phyloP scores from a whole-genome alignment of 2,797 vertebrate species.

The Coreius guichenoti region DNA sequence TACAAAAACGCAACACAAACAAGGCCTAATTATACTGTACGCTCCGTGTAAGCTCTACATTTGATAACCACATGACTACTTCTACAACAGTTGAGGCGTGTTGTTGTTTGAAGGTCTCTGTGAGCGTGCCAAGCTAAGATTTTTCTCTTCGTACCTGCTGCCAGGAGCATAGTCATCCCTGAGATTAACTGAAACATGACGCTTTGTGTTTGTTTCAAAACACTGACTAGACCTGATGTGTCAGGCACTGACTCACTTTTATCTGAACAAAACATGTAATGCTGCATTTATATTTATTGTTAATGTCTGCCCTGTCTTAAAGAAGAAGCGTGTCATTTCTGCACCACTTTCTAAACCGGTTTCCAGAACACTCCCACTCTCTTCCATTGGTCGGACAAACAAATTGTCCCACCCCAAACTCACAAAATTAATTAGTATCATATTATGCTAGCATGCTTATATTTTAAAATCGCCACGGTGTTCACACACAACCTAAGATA shows the following conservation, averaged over 20 bases:
- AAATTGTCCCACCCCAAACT: neutral
- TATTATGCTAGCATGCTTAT: too few relatives aligned
- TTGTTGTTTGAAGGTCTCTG: neutral
- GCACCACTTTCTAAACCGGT: neutral
- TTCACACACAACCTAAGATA: neutral
- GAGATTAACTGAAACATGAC: conserved; percentile 36
- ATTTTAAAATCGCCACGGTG: neutral
- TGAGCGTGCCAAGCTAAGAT: neutral
- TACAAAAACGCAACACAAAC: neutral
- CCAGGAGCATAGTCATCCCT: conserved; percentile 26
- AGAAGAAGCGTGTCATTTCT: neutral
- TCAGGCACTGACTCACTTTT: conserved; percentile 48
- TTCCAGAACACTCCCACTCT: neutral
- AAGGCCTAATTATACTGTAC: neutral
- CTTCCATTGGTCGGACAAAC: neutral
- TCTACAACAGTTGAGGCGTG: neutral
- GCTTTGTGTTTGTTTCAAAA: conserved; percentile 17
- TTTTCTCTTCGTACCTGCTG: conserved; percentile 4
- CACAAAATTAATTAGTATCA: neutral
- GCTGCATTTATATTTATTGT: neutral
- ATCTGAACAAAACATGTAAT: neutral
- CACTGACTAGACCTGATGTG: conserved; percentile 34
- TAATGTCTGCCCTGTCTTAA: neutral
- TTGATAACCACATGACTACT: neutral
- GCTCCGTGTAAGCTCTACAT: neutral